Evolutionary conservation across 1,140 invertebrate species (phyloP), one percentile per base, ranked within the genome.

Genomic region (Halictus rubicundus): DNA sequence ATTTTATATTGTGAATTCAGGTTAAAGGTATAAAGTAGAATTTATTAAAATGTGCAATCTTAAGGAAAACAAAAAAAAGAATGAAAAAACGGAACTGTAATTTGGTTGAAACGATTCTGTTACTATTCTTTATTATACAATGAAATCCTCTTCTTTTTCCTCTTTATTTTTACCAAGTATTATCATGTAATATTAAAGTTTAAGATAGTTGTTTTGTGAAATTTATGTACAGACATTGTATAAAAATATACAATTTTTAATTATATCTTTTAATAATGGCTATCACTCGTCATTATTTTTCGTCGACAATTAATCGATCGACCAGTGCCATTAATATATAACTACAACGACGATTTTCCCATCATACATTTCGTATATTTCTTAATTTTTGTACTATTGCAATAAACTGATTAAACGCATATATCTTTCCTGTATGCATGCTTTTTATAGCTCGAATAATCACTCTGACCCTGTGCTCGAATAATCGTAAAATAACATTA

Each of bases 161-260:
- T 32, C 32, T 32, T 32, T 32, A 2, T 32, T 32, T 16, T 32
- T 65, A 21, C 8, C 9, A 12, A 23, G 25, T 59, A 19, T 52
- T 23, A 25, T 39, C 19, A n/a, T 19, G 19, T 60, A 71, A 78
- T 71, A 42, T 78, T 71, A 71, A 32, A 66, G 49, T 63, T 37
- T n/a, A 32, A 46, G 59, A 27, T 46, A 68, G 1, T 46, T 61
- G 52, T 46, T 37, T 63, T 21, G 64, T 42, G 16, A 81, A 64
- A 83, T 68, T 61, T 46, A 68, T 83, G 81, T 77, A 80, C 60
- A 83, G 70, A 83, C 66, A 64, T 78, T 78, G 81, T 74, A 52
- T 82, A 74, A 61, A 78, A 65, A 65, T 64, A 49, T 64, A 64
- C 54, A 52, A 66, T 74, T 74, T 60, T 39, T 60, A 68, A 73